Conservation (phyloP, 2,888 invertebrate genomes). For the Xestia c-nigrum region DNA sequence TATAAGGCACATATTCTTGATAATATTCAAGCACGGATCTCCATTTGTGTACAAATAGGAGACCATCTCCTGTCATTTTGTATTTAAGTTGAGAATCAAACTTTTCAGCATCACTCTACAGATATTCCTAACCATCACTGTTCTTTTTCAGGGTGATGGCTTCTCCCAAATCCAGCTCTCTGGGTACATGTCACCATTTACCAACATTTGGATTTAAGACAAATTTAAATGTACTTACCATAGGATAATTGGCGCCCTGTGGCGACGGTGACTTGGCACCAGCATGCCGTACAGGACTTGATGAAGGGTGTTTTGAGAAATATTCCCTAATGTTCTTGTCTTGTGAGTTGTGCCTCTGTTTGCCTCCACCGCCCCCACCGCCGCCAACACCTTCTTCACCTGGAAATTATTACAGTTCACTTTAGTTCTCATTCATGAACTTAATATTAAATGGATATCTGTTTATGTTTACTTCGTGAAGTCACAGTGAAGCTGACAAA, state of each 20-base stretch:
- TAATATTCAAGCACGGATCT: background rate
- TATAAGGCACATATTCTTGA: background rate
- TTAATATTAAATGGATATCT: background rate
- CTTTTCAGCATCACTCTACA: background rate
- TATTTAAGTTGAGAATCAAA: background rate
- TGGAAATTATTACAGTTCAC: conserved; percentile 69
- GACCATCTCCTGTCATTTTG: background rate
- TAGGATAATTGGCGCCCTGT: conserved; percentile 94
- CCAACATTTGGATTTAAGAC: background rate
- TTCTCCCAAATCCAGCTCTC: background rate
- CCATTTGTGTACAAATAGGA: background rate
- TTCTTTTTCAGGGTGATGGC: background rate
- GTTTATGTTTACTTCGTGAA: background rate
- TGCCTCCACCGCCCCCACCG: conserved; percentile 90
- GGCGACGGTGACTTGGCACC: conserved; percentile 96
- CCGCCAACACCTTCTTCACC: conserved; percentile 90
- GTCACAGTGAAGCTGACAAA: background rate
- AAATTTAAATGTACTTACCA: conserved; percentile 89
- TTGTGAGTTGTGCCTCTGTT: conserved; percentile 87
- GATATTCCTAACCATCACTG: background rate
- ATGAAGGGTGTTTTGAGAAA: conserved; percentile 95
- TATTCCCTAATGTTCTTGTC: conserved; percentile 98
- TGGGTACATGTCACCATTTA: background rate
- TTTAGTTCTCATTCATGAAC: conserved; percentile 16
- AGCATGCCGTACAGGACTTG: conserved; percentile 95